Percentiles rank a stretch among this genome's conserved stretches.
Evolutionary conservation across 2,797 vertebrate genomes (phyloP).

Genomic region (Spheniscus humboldti): DNA sequence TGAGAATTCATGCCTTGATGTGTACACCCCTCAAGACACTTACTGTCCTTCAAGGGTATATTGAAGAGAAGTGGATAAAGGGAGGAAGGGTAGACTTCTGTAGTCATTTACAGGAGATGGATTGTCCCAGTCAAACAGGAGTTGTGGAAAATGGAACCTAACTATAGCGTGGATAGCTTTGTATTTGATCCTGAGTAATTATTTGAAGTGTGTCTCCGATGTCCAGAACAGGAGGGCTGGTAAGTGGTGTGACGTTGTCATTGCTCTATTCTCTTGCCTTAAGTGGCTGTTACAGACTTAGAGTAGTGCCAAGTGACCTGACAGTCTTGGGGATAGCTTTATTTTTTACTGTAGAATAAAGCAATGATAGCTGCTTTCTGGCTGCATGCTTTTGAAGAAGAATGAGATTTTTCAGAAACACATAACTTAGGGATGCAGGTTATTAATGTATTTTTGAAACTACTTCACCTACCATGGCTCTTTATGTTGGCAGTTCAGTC

Average conservation of each 20-base stretch:
- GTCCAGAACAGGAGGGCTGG: neutral
- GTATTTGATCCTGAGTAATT: neutral
- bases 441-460: neutral
- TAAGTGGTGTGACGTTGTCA: neutral
- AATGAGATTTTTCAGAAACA: neutral
- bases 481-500: neutral
- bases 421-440: neutral
- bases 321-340: neutral
- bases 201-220: neutral
- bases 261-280: neutral
- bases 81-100: neutral
- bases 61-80: neutral
- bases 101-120: neutral
- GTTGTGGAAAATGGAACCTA: neutral
- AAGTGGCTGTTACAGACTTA: neutral
- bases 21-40: neutral
- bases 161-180: neutral
- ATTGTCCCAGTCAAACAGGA: neutral
- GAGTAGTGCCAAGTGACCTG: neutral
- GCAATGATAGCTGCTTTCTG: neutral
- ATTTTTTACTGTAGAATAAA: neutral
- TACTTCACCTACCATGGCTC: rapidly evolving
- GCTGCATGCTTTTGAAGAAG: neutral
- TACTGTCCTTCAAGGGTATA: neutral
- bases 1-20: neutral